These are phyloP conservation scores for Papilio dardanus DNA, from an alignment of 1,140 invertebrate species.

Conservation along the genomic window DNA sequence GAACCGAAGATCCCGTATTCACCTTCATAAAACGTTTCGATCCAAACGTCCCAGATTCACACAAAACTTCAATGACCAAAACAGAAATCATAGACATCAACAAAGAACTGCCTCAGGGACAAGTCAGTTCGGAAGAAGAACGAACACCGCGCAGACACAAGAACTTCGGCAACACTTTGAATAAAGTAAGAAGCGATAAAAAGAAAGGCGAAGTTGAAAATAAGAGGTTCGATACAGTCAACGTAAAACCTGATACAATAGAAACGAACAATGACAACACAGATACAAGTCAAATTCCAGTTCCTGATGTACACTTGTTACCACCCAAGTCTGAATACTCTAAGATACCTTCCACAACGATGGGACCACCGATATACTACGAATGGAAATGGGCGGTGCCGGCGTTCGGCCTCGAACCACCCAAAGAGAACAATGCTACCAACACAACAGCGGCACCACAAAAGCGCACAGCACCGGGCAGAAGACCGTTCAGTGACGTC, in stretches of 20 bases:
- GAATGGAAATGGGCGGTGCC: slow-evolving; percentile 86
- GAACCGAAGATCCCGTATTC: slow-evolving; percentile 58
- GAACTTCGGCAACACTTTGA: slow-evolving; percentile 61
- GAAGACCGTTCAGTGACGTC: slow-evolving; percentile 61
- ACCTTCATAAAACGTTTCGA: slow-evolving; percentile 80
- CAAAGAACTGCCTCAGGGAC: slow-evolving; percentile 65
- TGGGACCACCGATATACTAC: slow-evolving; percentile 84
- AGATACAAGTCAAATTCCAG: slow-evolving; percentile 45
- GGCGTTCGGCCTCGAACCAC: slow-evolving; percentile 82
- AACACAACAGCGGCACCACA: slow-evolving; percentile 46
- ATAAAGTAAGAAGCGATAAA: slow-evolving; percentile 57
- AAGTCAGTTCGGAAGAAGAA: slow-evolving; percentile 70
- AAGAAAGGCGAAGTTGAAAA: slow-evolving; percentile 54
- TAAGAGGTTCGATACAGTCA: slow-evolving; percentile 63
- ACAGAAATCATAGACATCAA: slow-evolving; percentile 71
- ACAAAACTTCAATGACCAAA: slow-evolving; percentile 70
- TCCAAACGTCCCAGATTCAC: slow-evolving; percentile 67
- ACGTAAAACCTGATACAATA: slow-evolving; percentile 52
- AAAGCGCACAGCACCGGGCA: slow-evolving; percentile 45
- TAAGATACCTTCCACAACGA: slow-evolving; percentile 76
- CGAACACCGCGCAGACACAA: slow-evolving; percentile 66
- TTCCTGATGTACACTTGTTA: slow-evolving; percentile 57
- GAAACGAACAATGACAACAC: slow-evolving; percentile 39
- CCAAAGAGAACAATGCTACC: slow-evolving; percentile 64
- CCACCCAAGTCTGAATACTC: slow-evolving; percentile 72